phyloP scores from a whole-genome alignment of 2,888 invertebrate species.

The Prenolepis imparis region DNA sequence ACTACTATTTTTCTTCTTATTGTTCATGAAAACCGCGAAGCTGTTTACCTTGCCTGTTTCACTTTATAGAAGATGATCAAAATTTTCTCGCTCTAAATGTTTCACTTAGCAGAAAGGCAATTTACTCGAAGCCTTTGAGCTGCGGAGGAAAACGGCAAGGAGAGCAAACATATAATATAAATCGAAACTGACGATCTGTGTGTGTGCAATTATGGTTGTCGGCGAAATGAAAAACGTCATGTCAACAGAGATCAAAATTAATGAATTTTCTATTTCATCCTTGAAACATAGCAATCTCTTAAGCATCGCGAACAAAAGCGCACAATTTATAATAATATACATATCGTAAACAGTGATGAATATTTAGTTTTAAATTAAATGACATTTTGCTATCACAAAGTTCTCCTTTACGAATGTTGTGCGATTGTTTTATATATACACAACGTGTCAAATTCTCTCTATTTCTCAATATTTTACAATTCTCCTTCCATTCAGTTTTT shows the following conservation, averaged over 20 bases:
- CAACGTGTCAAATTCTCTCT: neutral
- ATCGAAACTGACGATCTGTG: conserved; percentile 60
- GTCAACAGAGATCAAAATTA: conserved; percentile 47
- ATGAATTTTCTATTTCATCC: conserved; percentile 41
- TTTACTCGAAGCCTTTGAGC: conserved; percentile 70
- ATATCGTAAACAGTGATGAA: neutral
- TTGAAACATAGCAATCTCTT: neutral
- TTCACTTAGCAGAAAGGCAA: conserved; percentile 73
- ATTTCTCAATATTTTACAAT: conserved; percentile 30
- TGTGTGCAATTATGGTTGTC: conserved; percentile 55
- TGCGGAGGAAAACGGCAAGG: conserved; percentile 52
- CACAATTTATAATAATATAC: neutral
- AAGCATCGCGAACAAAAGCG: neutral
- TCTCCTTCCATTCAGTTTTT: conserved; percentile 7
- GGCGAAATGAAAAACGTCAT: conserved; percentile 46
- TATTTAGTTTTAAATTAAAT: neutral
- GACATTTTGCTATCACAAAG: neutral
- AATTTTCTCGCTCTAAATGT: conserved; percentile 72
- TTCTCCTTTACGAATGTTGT: neutral
- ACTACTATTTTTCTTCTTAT: conserved; percentile 4
- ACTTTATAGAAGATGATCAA: conserved; percentile 64
- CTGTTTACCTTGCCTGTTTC: conserved; percentile 32
- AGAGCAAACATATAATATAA: conserved; percentile 60
- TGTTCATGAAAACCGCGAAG: conserved; percentile 35
- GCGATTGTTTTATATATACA: neutral